phyloP scores from a whole-genome alignment of 1,140 invertebrate genomes.

The Cotesia vestalis region DNA sequence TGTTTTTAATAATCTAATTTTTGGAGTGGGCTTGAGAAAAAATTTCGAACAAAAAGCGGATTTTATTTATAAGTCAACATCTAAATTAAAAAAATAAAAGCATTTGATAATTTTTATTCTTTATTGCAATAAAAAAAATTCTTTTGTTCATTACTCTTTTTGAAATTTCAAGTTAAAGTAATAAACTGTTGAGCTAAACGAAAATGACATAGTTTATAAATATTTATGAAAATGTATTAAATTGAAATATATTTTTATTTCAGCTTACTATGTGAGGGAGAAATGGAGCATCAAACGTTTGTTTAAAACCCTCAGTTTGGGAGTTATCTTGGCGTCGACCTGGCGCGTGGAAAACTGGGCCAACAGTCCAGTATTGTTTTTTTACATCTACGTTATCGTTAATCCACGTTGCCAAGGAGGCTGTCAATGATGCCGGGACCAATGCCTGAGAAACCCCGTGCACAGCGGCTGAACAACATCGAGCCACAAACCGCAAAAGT shows the following conservation, averaged over 20 bases:
- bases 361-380: conserved; percentile 44
- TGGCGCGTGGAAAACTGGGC: conserved; percentile 57
- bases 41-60: no score
- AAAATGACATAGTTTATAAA: no score
- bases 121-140: no score
- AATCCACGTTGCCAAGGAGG: conserved; percentile 47
- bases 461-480: conserved; percentile 62
- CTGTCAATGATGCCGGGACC: conserved; percentile 63
- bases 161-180: no score
- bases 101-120: no score
- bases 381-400: conserved; percentile 48
- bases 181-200: no score
- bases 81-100: no score
- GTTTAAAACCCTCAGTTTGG: not conserved
- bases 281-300: conserved; percentile 7
- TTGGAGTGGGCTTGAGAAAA: no score
- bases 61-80: no score
- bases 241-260: not conserved
- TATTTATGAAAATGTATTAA: no score
- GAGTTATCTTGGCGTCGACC: conserved; percentile 43
- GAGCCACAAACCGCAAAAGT: conserved; percentile 61
- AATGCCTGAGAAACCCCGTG: conserved; percentile 59
- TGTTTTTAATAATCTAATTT: no score
- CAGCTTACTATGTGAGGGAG: not conserved
- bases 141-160: no score